These are phyloP conservation scores for Spilosoma lubricipeda DNA, from an alignment of 2,888 invertebrate genomes.

Conservation along the genomic window DNA sequence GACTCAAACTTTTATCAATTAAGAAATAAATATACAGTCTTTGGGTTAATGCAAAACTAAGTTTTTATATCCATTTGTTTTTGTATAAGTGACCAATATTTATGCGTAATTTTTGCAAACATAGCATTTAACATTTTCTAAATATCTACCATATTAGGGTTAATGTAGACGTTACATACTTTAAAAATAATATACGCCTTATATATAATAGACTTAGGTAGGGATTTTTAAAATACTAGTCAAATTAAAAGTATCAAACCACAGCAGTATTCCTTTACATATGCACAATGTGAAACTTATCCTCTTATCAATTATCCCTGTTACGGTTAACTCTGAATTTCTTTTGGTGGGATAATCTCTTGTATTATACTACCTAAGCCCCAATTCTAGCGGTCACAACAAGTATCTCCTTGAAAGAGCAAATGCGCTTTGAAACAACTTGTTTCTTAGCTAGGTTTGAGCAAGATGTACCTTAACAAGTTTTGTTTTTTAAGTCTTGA, in stretches of 20 bases:
- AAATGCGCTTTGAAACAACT: neutral
- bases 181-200: too few relatives aligned
- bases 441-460: neutral
- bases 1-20: constrained; percentile 42
- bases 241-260: too few relatives aligned
- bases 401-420: neutral
- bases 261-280: too few relatives aligned
- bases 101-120: constrained; percentile 9
- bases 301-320: too few relatives aligned
- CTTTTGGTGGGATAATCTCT: neutral
- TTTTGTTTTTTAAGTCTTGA: neutral
- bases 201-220: too few relatives aligned
- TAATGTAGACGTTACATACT: too few relatives aligned
- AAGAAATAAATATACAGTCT: constrained; percentile 41
- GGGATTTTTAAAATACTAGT: too few relatives aligned
- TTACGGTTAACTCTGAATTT: too few relatives aligned
- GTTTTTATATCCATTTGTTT: constrained; percentile 21
- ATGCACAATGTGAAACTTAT: too few relatives aligned
- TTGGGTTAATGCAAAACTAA: constrained; percentile 25
- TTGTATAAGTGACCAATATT: constrained; percentile 4
- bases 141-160: too few relatives aligned
- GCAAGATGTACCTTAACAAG: neutral
- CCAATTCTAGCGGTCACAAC: neutral
- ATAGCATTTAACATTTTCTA: neutral
- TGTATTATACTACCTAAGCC: neutral